phyloP scores from a whole-genome alignment of 2,797 vertebrate genomes.

The Psittacula echo region DNA sequence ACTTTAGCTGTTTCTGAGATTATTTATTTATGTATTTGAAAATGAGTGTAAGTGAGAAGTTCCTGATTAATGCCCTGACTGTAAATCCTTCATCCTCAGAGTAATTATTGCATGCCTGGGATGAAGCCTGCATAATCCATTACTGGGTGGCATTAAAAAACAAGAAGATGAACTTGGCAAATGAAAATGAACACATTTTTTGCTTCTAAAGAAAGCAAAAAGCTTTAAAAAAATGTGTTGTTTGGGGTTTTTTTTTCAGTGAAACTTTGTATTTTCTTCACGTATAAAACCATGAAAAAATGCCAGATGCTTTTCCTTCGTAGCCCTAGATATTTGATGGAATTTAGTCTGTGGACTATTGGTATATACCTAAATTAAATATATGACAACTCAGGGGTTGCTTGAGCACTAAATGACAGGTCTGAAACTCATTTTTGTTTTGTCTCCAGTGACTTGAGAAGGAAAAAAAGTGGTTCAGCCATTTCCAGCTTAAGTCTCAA shows the following conservation, averaged over 20 bases:
- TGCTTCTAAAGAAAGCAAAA: not conserved
- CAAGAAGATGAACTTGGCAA: not conserved
- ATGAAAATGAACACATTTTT: not conserved
- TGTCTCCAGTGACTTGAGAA: not conserved
- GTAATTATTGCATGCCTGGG: not conserved
- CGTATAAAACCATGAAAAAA: not conserved
- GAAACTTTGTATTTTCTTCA: not conserved
- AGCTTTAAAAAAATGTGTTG: not conserved
- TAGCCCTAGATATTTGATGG: not conserved
- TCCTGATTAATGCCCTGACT: not conserved
- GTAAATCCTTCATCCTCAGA: not conserved
- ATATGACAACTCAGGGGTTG: not conserved
- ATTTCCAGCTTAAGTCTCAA: not conserved
- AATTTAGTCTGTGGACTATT: not conserved
- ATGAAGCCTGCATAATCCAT: not conserved
- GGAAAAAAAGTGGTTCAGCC: not conserved
- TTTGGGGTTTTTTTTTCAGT: not conserved
- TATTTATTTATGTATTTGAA: conserved; percentile 48
- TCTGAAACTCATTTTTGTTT: conserved; percentile 3
- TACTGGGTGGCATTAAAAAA: not conserved
- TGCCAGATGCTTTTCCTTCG: not conserved
- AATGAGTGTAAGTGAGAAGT: not conserved
- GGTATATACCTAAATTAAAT: not conserved
- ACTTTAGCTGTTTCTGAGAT: conserved; percentile 20
- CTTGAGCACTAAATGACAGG: not conserved